phyloP scores from a whole-genome alignment of 2,797 vertebrate genomes.

The Phalloptychus januarius region DNA sequence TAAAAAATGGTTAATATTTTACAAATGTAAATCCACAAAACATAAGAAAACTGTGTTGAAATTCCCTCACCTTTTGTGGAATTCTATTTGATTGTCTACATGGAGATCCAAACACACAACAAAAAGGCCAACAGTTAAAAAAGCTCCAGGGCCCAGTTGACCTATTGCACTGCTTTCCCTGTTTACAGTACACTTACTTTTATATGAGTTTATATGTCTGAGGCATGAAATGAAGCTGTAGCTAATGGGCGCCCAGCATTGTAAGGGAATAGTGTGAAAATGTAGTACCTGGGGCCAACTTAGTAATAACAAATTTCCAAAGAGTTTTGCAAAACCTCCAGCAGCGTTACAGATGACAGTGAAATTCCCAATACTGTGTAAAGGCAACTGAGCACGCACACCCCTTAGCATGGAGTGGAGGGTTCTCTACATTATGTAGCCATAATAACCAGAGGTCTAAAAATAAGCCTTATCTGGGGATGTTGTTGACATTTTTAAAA shows the following conservation, averaged over 20 bases:
- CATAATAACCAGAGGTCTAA: conserved; percentile 15
- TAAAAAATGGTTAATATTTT: background rate
- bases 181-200: conserved; percentile 6
- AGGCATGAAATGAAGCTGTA: conserved; percentile 28
- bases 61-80: background rate
- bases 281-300: conserved; percentile 10
- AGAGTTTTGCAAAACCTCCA: conserved; percentile 30
- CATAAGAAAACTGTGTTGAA: background rate
- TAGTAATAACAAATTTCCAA: conserved; percentile 26
- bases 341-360: conserved; percentile 14
- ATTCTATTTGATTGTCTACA: background rate
- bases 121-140: background rate
- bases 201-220: conserved; percentile 5
- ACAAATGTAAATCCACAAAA: background rate
- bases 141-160: background rate
- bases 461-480: conserved; percentile 1
- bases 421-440: conserved; percentile 2
- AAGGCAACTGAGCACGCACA: conserved; percentile 10
- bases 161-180: background rate
- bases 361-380: conserved; percentile 9
- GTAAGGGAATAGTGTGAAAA: conserved; percentile 11
- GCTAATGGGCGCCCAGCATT: conserved; percentile 26
- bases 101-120: background rate
- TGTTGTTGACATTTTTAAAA: background rate
- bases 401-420: background rate